Conservation (phyloP, 2,797 vertebrate species). For the Cheirogaleus major region DNA sequence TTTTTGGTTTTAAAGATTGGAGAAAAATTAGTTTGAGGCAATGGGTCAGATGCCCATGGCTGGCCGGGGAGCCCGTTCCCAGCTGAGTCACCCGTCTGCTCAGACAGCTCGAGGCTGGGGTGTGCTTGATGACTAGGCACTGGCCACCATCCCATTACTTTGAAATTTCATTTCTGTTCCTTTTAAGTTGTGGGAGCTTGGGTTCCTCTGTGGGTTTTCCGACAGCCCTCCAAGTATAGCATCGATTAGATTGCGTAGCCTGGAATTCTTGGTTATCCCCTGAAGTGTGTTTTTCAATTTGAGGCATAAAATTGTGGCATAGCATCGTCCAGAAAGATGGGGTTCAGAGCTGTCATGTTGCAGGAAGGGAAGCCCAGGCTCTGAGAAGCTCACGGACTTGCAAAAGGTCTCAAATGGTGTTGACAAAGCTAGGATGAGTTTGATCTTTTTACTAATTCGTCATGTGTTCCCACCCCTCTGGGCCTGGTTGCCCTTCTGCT, state of each 20-base stretch:
- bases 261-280: not conserved
- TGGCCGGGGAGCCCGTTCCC: not conserved
- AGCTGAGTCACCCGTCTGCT: slow-evolving; percentile 65
- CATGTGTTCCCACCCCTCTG: too few relatives aligned
- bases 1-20: slow-evolving; percentile 29
- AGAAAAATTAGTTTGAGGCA: not conserved
- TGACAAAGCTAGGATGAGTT: not conserved
- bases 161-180: slow-evolving; percentile 16
- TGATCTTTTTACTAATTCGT: not conserved
- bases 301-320: not conserved
- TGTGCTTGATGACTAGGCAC: not conserved
- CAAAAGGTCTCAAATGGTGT: not conserved
- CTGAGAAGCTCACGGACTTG: not conserved
- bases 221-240: not conserved
- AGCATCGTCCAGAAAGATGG: not conserved
- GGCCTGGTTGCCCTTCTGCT: not conserved
- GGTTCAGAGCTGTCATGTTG: not conserved
- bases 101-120: not conserved
- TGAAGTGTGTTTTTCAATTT: not conserved
- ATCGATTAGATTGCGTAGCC: not conserved
- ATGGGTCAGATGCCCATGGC: slow-evolving; percentile 35
- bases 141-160: not conserved
- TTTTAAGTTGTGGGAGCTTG: not conserved
- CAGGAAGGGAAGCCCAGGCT: not conserved
- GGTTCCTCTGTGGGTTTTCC: not conserved